Conservation (phyloP, 2,888 invertebrate genomes). For the Odontomyia ornata region DNA sequence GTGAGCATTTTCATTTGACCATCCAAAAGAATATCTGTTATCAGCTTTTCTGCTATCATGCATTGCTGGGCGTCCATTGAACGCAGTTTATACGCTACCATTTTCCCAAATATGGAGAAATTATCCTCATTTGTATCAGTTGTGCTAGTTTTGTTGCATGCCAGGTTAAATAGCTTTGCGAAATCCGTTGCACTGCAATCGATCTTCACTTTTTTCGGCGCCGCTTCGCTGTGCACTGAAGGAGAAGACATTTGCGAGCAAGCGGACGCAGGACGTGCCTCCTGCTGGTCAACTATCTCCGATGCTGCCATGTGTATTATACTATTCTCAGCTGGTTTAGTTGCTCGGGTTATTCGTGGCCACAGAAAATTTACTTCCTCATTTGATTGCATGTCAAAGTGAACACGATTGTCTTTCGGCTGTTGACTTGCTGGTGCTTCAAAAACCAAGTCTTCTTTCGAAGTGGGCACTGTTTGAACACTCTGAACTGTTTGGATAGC, state of each 20-base stretch:
- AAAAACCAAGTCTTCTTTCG: slow-evolving; percentile 45
- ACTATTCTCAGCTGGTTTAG: slow-evolving; percentile 39
- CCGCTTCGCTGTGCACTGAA: slow-evolving; percentile 45
- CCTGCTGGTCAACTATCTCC: slow-evolving; percentile 19
- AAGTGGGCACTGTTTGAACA: background rate
- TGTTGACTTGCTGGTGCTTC: slow-evolving; percentile 43
- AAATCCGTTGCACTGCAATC: slow-evolving; percentile 60
- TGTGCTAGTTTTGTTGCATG: slow-evolving; percentile 58
- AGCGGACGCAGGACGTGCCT: slow-evolving; percentile 36
- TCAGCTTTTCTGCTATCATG: slow-evolving; percentile 62
- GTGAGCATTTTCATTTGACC: slow-evolving; percentile 62
- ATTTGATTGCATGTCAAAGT: slow-evolving; percentile 52
- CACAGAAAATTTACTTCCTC: slow-evolving; percentile 50
- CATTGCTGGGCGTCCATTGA: slow-evolving; percentile 61
- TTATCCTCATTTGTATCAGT: slow-evolving; percentile 56
- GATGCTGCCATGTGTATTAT: slow-evolving; percentile 51
- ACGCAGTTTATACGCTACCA: slow-evolving; percentile 62
- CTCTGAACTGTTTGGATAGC: background rate
- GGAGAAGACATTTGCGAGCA: slow-evolving; percentile 47
- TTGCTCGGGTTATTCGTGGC: slow-evolving; percentile 41
- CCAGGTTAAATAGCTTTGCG: slow-evolving; percentile 59
- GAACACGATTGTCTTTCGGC: slow-evolving; percentile 50
- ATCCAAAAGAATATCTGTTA: slow-evolving; percentile 62
- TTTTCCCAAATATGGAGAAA: slow-evolving; percentile 60
- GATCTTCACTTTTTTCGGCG: slow-evolving; percentile 57